Percentiles rank a stretch among this genome's conserved stretches.
phyloP scores from a whole-genome alignment of 2,888 invertebrate genomes.

The Tinea pellionella region DNA sequence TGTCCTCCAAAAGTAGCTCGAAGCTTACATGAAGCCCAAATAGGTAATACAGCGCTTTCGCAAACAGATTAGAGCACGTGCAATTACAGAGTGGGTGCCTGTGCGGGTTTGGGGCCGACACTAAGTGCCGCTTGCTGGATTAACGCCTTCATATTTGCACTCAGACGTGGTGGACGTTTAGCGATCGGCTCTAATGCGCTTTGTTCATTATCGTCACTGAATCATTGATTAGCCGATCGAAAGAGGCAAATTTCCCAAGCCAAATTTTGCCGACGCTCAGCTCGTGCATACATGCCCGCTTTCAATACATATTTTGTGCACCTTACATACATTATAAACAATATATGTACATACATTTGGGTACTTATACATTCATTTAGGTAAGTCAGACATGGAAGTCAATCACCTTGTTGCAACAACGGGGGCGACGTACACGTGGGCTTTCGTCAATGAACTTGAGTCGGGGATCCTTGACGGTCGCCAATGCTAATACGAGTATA shows the following conservation, averaged over 20 bases:
- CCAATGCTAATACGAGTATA: slow-evolving; percentile 19
- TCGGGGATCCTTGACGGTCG: slow-evolving; percentile 25
- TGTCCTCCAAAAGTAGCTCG: neutral
- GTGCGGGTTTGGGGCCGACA: slow-evolving; percentile 48
- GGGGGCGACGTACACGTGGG: slow-evolving; percentile 23
- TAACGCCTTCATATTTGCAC: slow-evolving; percentile 55
- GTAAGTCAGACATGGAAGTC: slow-evolving; percentile 26
- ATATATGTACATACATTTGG: no score
- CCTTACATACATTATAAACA: no score
- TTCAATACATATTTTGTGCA: no score
- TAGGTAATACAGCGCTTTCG: slow-evolving; percentile 41
- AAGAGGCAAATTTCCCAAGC: slow-evolving; percentile 9
- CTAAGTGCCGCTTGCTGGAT: slow-evolving; percentile 63
- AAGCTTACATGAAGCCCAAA: slow-evolving; percentile 17
- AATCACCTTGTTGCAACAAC: slow-evolving; percentile 49
- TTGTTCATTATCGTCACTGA: slow-evolving; percentile 48
- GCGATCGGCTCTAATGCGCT: slow-evolving; percentile 52
- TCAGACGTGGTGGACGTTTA: slow-evolving; percentile 54
- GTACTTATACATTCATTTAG: neutral
- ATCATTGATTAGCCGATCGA: slow-evolving; percentile 36
- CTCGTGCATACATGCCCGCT: no score
- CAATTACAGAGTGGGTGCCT: slow-evolving; percentile 45
- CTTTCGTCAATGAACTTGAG: slow-evolving; percentile 53
- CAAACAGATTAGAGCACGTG: slow-evolving; percentile 59
- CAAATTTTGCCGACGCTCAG: neutral